These are phyloP conservation scores for Agonopterix alstromeriana DNA, from an alignment of 2,888 invertebrate genomes.

Conservation along the genomic window DNA sequence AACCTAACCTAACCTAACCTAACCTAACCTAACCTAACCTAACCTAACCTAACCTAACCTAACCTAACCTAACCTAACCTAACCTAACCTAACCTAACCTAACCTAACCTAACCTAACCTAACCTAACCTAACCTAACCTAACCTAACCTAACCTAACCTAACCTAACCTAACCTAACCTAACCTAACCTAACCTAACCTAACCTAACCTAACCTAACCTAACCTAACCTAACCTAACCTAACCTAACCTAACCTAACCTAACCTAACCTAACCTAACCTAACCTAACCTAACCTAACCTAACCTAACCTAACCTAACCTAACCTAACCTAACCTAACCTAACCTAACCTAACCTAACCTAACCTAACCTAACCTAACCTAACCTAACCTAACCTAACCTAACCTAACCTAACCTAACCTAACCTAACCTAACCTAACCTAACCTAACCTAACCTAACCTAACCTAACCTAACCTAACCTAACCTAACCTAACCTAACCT, in stretches of 20 bases:
- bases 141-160: conserved; percentile 12
- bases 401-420: conserved; percentile 5
- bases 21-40: conserved; percentile 5
- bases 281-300: neutral
- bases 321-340: neutral
- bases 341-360: neutral
- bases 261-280: conserved; percentile 5
- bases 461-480: conserved; percentile 7
- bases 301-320: neutral
- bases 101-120: conserved; percentile 8
- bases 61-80: conserved; percentile 11
- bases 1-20: conserved; percentile 8
- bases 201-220: conserved; percentile 10
- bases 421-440: conserved; percentile 17
- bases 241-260: conserved; percentile 9
- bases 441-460: conserved; percentile 13
- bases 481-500: conserved; percentile 14
- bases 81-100: conserved; percentile 9
- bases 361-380: conserved; percentile 10
- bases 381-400: neutral
- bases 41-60: conserved; percentile 8
- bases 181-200: conserved; percentile 8
- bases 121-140: conserved; percentile 10
- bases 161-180: conserved; percentile 11
- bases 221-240: conserved; percentile 8